Evolutionary conservation across 2,888 invertebrate genomes (phyloP).

Genomic region (Hyles lineata): DNA sequence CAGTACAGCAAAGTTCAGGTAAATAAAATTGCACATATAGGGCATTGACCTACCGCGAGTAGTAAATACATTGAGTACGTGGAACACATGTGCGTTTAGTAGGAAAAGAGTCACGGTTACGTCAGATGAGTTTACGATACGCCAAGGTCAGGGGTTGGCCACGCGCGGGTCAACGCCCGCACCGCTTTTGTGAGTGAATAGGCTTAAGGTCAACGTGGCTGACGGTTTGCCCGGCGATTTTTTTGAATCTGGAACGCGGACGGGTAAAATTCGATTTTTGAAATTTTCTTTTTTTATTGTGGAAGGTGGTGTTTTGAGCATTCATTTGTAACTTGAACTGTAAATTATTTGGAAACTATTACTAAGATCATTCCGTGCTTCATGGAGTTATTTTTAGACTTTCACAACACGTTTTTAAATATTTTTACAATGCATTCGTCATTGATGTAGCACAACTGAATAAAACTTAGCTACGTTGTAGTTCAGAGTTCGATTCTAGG

Average conservation of each 20-base stretch:
- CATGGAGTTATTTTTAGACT: too few species aligned
- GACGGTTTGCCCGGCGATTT: conserved; percentile 48
- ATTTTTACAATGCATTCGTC: too few species aligned
- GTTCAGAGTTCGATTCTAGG: too few species aligned
- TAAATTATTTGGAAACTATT: background rate
- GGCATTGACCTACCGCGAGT: conserved; percentile 8
- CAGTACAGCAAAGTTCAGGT: conserved; percentile 1
- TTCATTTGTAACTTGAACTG: background rate
- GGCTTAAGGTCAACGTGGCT: conserved; percentile 66
- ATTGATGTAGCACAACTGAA: too few species aligned
- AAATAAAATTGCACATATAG: conserved; percentile 24
- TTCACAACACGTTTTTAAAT: too few species aligned
- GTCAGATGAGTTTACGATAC: conserved; percentile 80
- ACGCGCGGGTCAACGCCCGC: conserved; percentile 78
- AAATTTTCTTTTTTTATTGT: conserved; percentile 34
- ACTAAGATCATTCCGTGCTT: too few species aligned
- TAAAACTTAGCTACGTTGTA: too few species aligned
- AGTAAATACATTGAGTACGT: conserved; percentile 25
- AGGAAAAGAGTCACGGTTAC: conserved; percentile 75
- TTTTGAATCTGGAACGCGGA: conserved; percentile 39
- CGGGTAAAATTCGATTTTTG: conserved; percentile 36
- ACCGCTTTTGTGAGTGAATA: conserved; percentile 76
- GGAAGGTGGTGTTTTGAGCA: background rate
- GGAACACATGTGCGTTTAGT: conserved; percentile 56
- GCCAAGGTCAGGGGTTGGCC: conserved; percentile 84